These are phyloP conservation scores for Grantiella picta DNA, from an alignment of 2,113 vertebrate genomes.

Conservation along the genomic window DNA sequence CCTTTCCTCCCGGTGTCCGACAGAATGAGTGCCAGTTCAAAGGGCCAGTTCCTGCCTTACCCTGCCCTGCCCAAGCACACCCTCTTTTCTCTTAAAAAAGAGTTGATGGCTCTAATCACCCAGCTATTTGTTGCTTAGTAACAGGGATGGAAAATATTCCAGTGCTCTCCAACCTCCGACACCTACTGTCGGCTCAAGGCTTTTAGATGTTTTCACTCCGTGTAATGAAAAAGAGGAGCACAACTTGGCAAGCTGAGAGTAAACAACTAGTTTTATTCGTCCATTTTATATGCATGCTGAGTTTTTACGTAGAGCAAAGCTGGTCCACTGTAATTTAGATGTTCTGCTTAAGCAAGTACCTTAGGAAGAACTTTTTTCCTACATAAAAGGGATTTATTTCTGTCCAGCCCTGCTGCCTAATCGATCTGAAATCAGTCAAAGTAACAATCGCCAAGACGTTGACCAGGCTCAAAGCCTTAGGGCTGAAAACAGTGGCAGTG, in stretches of 20 bases:
- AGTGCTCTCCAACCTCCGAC: too few relatives aligned
- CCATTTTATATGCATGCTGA: neutral
- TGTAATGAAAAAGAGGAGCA: neutral
- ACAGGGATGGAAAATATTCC: too few relatives aligned
- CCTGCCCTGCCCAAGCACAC: too few relatives aligned
- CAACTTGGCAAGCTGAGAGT: neutral
- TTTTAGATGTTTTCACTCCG: neutral
- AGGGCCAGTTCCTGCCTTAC: too few relatives aligned
- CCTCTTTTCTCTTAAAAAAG: too few relatives aligned
- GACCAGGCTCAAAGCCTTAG: neutral
- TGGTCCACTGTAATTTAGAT: neutral
- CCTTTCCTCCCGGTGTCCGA: too few relatives aligned
- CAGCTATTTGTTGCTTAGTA: too few relatives aligned
- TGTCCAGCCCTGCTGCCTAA: neutral
- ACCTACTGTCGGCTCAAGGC: neutral
- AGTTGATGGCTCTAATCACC: too few relatives aligned
- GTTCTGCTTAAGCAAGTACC: neutral
- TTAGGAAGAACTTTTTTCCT: neutral
- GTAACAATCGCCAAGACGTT: neutral
- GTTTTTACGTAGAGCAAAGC: neutral
- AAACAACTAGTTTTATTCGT: neutral
- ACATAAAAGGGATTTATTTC: neutral
- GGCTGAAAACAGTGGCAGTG: neutral
- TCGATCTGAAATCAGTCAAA: neutral
- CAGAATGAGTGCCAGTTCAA: too few relatives aligned